Conservation (phyloP, 2,888 invertebrate species). For the Temnothorax ravouxi region DNA sequence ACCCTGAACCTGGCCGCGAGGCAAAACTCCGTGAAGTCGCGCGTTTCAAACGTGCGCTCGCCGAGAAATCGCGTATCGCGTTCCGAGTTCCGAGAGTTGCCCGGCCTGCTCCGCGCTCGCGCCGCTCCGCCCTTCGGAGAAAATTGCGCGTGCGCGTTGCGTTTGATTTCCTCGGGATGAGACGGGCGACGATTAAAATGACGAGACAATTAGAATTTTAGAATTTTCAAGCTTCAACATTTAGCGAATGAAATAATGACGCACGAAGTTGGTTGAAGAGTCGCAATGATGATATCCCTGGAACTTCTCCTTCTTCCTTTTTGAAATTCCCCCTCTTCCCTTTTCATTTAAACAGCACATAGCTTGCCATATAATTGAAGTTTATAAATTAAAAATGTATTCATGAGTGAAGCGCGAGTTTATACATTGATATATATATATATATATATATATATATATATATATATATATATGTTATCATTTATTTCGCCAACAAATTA, state of each 20-base stretch:
- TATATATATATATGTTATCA: neutral
- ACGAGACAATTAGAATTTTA: neutral
- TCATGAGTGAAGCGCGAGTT: neutral
- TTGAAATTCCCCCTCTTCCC: neutral
- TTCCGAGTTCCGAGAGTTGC: neutral
- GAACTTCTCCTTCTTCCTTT: neutral
- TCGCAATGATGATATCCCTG: neutral
- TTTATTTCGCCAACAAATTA: conserved; percentile 8
- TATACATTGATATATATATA: neutral
- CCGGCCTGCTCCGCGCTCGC: neutral
- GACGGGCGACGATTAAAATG: neutral
- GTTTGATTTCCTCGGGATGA: neutral
- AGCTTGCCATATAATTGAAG: too few relatives aligned
- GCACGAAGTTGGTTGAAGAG: neutral
- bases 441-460: too few relatives aligned
- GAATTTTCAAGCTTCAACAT: neutral
- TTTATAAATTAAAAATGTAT: neutral
- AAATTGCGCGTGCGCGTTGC: neutral
- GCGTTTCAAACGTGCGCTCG: neutral
- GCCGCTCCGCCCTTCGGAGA: neutral
- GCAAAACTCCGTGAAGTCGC: neutral
- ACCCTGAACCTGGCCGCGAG: neutral
- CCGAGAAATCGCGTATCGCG: too few relatives aligned
- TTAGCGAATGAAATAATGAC: neutral
- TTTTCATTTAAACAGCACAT: neutral